A percentile compares a stretch with the other conserved stretches of the same genome.
Evolutionary conservation across 2,113 vertebrate genomes (phyloP).

Genomic region (Calyptommatus sinebrachiatus): DNA sequence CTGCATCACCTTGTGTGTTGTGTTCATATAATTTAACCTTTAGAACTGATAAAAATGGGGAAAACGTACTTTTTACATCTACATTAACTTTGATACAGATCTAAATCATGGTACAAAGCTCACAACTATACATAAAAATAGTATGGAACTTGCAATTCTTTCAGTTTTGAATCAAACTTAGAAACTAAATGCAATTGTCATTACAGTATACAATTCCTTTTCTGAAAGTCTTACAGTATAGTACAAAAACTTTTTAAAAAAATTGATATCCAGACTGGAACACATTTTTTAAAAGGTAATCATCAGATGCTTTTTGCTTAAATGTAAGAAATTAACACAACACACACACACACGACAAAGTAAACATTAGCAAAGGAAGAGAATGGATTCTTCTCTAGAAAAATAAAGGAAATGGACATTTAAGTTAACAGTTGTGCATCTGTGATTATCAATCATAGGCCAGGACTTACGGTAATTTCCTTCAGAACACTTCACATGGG

Average conservation of each 20-base stretch:
- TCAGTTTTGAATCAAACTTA: background rate
- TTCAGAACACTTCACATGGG: too few relatives aligned
- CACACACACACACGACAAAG: background rate
- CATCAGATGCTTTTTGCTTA: background rate
- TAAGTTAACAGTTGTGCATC: too few relatives aligned
- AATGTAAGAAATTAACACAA: background rate
- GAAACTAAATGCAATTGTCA: background rate
- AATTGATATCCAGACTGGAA: background rate
- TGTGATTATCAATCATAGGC: too few relatives aligned
- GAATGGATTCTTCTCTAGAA: too few relatives aligned
- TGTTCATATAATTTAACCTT: background rate
- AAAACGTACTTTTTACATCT: background rate
- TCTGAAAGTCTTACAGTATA: background rate
- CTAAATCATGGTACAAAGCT: background rate
- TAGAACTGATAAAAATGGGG: background rate
- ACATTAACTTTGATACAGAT: background rate
- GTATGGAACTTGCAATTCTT: background rate
- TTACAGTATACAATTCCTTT: background rate
- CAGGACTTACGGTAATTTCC: background rate
- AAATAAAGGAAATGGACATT: too few relatives aligned
- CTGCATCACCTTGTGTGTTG: background rate
- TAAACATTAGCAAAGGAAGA: background rate
- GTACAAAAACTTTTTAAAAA: too few relatives aligned
- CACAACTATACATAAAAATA: background rate
- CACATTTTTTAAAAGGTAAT: background rate